Evolutionary conservation across 2,797 vertebrate species (phyloP).

Genomic region (Labroides dimidiatus): DNA sequence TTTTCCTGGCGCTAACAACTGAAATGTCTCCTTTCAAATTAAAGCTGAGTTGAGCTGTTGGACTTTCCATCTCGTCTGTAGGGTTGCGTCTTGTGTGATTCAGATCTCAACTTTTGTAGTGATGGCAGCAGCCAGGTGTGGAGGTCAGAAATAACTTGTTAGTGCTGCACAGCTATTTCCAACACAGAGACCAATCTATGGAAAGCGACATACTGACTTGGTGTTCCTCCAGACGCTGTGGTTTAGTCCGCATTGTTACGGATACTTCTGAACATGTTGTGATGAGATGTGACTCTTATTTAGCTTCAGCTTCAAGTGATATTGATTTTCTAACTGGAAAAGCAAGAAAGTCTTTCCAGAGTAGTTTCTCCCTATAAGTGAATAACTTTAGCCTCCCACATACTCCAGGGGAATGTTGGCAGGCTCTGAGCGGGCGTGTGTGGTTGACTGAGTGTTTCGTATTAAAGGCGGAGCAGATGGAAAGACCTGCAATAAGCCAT

Average conservation of each 20-base stretch:
- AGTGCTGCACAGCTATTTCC: conserved; percentile 62
- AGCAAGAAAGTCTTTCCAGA: conserved; percentile 27
- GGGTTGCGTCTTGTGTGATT: conserved; percentile 5
- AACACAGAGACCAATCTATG: conserved; percentile 43
- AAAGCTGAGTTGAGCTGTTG: not conserved
- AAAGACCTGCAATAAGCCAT: conserved; percentile 24
- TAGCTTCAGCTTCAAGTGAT: conserved; percentile 20
- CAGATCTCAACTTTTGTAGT: conserved; percentile 25
- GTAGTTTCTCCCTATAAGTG: conserved; percentile 29
- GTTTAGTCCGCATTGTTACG: conserved; percentile 41
- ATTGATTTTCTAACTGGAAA: conserved; percentile 52
- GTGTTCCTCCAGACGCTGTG: conserved; percentile 19
- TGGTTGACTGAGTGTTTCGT: conserved; percentile 46
- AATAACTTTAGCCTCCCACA: conserved; percentile 65
- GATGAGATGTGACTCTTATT: conserved; percentile 23
- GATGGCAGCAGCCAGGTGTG: conserved; percentile 52
- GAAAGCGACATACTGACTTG: conserved; percentile 39
- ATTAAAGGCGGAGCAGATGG: conserved; percentile 51
- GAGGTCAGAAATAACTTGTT: conserved; percentile 59
- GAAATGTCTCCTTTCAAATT: not conserved
- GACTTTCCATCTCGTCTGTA: not conserved
- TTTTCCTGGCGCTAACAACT: not conserved
- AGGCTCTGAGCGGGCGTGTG: conserved; percentile 37
- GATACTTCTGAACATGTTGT: conserved; percentile 3
- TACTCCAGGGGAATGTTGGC: conserved; percentile 55